phyloP scores from a whole-genome alignment of 2,888 invertebrate species.

The Trichogramma evanescens region DNA sequence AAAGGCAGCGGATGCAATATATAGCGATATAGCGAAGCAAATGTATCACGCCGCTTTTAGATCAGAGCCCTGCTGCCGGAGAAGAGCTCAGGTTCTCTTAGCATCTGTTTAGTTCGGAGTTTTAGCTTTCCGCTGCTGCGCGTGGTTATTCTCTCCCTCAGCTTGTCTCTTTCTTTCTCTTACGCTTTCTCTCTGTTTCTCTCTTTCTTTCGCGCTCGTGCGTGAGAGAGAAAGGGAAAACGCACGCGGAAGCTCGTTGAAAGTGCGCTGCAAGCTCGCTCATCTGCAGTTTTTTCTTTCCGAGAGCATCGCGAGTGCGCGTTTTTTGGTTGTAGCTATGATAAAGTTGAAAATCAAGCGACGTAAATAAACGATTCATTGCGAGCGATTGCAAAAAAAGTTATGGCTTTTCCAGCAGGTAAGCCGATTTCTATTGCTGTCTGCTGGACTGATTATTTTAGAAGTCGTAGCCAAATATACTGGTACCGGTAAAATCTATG shows the following conservation, averaged over 20 bases:
- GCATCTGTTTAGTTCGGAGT: no score
- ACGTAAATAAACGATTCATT: constrained; percentile 1
- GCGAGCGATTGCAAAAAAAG: background rate
- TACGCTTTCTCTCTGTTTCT: background rate
- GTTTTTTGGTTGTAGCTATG: no score
- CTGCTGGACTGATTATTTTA: background rate
- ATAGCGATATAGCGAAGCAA: background rate
- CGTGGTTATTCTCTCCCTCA: no score
- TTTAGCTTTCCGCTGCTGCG: no score
- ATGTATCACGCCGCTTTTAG: constrained; percentile 40
- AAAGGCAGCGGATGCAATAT: no score
- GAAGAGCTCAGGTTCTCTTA: background rate
- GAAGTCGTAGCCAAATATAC: no score
- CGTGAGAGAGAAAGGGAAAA: constrained; percentile 9
- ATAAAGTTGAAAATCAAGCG: background rate
- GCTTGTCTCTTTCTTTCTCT: background rate
- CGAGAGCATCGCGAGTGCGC: no score
- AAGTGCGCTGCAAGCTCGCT: background rate
- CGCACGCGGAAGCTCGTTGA: background rate
- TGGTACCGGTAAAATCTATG: no score
- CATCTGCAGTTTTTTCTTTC: background rate
- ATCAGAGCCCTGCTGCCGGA: constrained; percentile 34
- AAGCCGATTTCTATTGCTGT: background rate
- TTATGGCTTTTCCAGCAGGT: background rate
- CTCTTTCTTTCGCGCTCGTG: background rate